These are phyloP conservation scores for Chelonia mydas DNA, from an alignment of 2,797 vertebrate genomes.

Conservation along the genomic window DNA sequence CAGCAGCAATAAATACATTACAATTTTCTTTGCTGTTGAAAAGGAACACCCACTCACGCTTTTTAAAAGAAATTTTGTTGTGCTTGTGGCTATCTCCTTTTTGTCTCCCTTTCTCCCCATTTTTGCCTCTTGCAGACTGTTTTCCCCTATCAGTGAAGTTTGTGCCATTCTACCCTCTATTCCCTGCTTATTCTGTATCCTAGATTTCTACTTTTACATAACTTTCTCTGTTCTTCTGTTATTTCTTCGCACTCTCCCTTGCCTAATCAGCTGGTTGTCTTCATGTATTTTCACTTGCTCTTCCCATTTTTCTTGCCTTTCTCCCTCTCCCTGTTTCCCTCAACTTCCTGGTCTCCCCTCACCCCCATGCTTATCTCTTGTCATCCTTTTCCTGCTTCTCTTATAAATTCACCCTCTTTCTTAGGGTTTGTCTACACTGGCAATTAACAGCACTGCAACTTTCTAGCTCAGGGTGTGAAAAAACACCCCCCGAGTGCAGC, in stretches of 20 bases:
- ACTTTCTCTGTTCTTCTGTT: not conserved
- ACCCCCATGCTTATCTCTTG: not conserved
- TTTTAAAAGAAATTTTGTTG: not conserved
- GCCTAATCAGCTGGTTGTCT: not conserved
- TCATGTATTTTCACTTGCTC: not conserved
- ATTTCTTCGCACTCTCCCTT: conserved; percentile 3
- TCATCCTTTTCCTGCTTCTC: not conserved
- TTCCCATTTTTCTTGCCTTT: conserved; percentile 18
- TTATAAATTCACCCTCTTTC: not conserved
- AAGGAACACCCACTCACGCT: not conserved
- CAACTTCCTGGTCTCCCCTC: not conserved
- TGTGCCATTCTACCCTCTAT: not conserved
- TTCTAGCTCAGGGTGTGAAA: too few relatives aligned
- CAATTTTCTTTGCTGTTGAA: not conserved
- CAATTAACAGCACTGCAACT: too few relatives aligned
- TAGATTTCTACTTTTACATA: conserved; percentile 41
- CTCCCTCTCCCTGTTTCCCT: not conserved
- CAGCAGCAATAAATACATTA: not conserved
- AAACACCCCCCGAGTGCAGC: too few relatives aligned
- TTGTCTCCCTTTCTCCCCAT: not conserved
- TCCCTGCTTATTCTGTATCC: not conserved
- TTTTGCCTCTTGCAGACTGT: not conserved
- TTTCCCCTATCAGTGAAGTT: not conserved
- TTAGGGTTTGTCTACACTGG: too few relatives aligned
- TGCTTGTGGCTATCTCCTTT: not conserved